These are phyloP conservation scores for Gallinago paraguaiae DNA, from an alignment of 2,113 vertebrate genomes.

Conservation along the genomic window DNA sequence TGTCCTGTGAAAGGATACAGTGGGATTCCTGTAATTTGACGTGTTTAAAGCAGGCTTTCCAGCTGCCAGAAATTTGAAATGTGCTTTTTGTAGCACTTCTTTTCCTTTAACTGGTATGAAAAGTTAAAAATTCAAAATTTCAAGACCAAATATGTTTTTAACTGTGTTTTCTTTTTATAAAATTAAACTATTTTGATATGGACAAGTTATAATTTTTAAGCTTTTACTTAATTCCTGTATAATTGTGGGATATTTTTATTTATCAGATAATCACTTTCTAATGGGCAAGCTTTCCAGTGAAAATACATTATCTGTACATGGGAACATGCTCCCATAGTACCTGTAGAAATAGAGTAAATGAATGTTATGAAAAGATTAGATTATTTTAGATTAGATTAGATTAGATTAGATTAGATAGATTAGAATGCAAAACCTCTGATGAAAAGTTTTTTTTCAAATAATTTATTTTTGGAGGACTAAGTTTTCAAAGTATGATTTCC, in stretches of 20 bases:
- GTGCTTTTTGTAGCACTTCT: neutral
- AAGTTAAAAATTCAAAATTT: neutral
- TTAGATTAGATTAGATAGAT: neutral
- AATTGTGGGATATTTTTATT: neutral
- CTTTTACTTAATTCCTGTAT: neutral
- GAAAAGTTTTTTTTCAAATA: neutral
- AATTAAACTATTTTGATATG: neutral
- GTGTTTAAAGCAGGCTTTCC: neutral
- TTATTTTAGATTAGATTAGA: too few species aligned
- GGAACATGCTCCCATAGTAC: neutral
- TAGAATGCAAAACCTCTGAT: neutral
- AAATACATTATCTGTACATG: neutral
- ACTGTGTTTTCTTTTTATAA: neutral
- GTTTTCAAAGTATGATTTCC: constrained; percentile 13
- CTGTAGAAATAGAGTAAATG: neutral
- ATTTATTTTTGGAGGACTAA: neutral
- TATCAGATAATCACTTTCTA: neutral
- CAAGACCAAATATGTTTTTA: neutral
- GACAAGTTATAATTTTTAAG: neutral
- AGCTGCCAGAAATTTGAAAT: neutral
- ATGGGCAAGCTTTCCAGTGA: neutral
- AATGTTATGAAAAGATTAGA: neutral
- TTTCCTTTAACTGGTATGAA: neutral
- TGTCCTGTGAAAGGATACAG: neutral
- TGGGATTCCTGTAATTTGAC: neutral